Percentiles rank a stretch among this genome's conserved stretches.
phyloP scores from a whole-genome alignment of 2,888 invertebrate species.

The Osmoderma eremita region DNA sequence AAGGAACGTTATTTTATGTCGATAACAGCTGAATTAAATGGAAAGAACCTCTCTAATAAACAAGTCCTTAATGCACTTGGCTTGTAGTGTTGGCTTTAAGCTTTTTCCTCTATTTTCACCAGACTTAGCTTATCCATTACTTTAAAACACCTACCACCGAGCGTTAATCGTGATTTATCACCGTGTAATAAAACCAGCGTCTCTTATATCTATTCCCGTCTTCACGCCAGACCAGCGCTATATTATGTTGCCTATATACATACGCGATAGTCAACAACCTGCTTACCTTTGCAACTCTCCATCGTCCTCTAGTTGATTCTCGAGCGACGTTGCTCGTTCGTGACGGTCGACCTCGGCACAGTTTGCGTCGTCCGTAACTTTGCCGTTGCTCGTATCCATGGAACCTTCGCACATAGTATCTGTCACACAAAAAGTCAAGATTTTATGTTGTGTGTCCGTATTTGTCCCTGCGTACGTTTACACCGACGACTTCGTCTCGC shows the following conservation, averaged over 20 bases:
- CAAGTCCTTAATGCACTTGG: too few relatives aligned
- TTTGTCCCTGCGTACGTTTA: constrained; percentile 15
- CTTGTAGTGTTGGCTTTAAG: too few relatives aligned
- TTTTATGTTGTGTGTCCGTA: constrained; percentile 20
- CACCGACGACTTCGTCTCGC: constrained; percentile 9
- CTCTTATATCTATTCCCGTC: background rate
- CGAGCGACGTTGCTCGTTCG: constrained; percentile 13
- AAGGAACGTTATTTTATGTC: too few relatives aligned
- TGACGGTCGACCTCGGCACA: constrained; percentile 14
- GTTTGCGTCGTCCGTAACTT: constrained; percentile 34
- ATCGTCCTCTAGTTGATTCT: constrained; percentile 22
- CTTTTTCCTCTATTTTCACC: too few relatives aligned
- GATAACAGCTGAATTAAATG: too few relatives aligned
- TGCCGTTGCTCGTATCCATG: constrained; percentile 40
- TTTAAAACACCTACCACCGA: background rate
- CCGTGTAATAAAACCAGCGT: background rate
- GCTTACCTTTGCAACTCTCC: background rate
- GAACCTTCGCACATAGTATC: constrained; percentile 43
- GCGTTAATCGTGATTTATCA: constrained; percentile 18
- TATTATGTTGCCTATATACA: too few relatives aligned
- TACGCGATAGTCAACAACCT: too few relatives aligned
- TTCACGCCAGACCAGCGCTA: background rate
- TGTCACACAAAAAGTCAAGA: constrained; percentile 26
- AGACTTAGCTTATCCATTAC: background rate
- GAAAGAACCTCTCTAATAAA: too few relatives aligned